Evolutionary conservation across 1,140 invertebrate genomes (phyloP).

Genomic region (Tetraneura akinire): DNA sequence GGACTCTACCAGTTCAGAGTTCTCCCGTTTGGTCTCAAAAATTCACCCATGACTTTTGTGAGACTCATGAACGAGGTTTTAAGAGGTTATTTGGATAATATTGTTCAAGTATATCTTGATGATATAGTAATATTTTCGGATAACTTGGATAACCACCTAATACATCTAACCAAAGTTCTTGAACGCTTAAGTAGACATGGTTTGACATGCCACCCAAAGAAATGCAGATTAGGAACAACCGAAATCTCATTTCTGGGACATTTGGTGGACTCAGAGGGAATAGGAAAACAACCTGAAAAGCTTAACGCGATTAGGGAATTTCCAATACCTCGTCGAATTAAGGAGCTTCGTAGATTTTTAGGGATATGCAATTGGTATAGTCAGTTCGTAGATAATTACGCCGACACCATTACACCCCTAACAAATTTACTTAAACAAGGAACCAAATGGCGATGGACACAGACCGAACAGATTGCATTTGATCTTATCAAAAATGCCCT

Average conservation of each 20-base stretch:
- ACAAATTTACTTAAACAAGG: constrained; percentile 5
- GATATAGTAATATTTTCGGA: constrained; percentile 52
- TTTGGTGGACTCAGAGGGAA: constrained; percentile 57
- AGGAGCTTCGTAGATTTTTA: constrained; percentile 57
- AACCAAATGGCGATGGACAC: background rate
- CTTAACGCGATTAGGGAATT: constrained; percentile 57
- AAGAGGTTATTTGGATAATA: constrained; percentile 52
- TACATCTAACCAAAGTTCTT: constrained; percentile 48
- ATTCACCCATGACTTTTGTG: constrained; percentile 59
- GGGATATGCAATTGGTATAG: constrained; percentile 53
- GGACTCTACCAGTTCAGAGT: background rate
- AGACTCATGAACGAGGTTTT: constrained; percentile 58
- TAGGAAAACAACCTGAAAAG: constrained; percentile 58
- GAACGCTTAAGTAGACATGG: constrained; percentile 32
- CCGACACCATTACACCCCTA: background rate
- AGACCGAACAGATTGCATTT: background rate
- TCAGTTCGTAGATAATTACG: background rate
- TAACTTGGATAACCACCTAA: constrained; percentile 46
- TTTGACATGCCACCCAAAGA: background rate
- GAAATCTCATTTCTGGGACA: constrained; percentile 56
- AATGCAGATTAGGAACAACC: constrained; percentile 10
- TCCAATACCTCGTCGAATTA: constrained; percentile 56
- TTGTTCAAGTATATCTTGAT: constrained; percentile 53
- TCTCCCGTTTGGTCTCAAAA: constrained; percentile 59
- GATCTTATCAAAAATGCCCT: background rate